Conservation (phyloP, 2,888 invertebrate genomes). For the Agonopterix subpropinquella region DNA sequence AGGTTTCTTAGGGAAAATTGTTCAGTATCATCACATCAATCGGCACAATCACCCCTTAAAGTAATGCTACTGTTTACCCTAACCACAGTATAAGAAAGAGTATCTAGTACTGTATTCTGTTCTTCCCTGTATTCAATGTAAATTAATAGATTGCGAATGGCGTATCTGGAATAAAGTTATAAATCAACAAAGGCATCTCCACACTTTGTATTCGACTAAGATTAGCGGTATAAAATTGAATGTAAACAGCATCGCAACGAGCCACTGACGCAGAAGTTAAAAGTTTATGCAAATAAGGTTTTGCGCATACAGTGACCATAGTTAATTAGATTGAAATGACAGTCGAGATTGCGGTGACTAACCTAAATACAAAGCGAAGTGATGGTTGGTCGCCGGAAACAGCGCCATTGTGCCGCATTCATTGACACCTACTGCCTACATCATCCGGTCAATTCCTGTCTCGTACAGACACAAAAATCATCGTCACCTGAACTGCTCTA, state of each 20-base stretch:
- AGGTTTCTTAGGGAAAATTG: no score
- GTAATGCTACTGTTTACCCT: no score
- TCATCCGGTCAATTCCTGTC: constrained; percentile 66
- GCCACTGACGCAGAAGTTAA: no score
- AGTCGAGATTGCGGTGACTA: constrained; percentile 70
- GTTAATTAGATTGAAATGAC: constrained; percentile 67
- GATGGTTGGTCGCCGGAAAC: constrained; percentile 49
- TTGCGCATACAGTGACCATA: constrained; percentile 40
- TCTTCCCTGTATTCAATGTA: no score
- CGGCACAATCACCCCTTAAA: no score
- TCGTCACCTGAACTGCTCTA: constrained; percentile 1
- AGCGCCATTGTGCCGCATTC: constrained; percentile 69
- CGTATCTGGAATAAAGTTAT: no score
- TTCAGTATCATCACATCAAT: no score
- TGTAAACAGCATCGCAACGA: no score
- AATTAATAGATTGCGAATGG: no score
- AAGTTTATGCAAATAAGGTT: constrained; percentile 39
- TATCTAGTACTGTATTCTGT: no score
- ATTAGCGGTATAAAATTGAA: no score
- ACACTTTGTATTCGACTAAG: background rate
- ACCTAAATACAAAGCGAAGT: constrained; percentile 69
- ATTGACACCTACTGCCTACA: constrained; percentile 67
- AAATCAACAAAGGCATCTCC: background rate
- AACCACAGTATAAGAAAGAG: no score
- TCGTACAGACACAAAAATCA: constrained; percentile 21